Conservation (phyloP, 2,888 invertebrate genomes). For the Apodemia mormo region DNA sequence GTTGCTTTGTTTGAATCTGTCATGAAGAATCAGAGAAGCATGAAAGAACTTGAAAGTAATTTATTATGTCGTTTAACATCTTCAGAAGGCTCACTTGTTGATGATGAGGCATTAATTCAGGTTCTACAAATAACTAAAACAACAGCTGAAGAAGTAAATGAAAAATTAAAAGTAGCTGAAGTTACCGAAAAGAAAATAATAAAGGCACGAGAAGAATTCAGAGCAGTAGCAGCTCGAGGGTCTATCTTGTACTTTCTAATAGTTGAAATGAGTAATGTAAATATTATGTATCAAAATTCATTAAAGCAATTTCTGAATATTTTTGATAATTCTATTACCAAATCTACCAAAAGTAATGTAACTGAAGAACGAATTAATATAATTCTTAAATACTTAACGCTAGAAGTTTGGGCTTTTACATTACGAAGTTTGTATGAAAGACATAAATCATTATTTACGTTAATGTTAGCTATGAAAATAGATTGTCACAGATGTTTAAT, state of each 20-base stretch:
- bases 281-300: conserved; percentile 98
- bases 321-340: conserved; percentile 96
- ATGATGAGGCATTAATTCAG: conserved; percentile 96
- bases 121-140: conserved; percentile 93
- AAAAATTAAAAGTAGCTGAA: conserved; percentile 95
- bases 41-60: conserved; percentile 97
- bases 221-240: conserved; percentile 96
- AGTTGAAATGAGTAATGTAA: conserved; percentile 98
- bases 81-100: conserved; percentile 95
- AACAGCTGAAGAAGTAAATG: conserved; percentile 96
- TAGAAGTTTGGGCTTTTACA: conserved; percentile 96
- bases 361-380: conserved; percentile 94
- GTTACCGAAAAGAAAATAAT: conserved; percentile 97
- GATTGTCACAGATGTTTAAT: conserved; percentile 92
- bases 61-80: conserved; percentile 95
- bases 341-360: conserved; percentile 91
- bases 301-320: conserved; percentile 95
- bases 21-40: conserved; percentile 96
- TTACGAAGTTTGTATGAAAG: conserved; percentile 95
- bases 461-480: conserved; percentile 97
- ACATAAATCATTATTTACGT: conserved; percentile 95
- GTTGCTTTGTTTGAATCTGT: conserved; percentile 97
- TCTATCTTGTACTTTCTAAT: conserved; percentile 97
- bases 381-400: conserved; percentile 93
- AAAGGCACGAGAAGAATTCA: conserved; percentile 95